Conservation (phyloP, 1,140 invertebrate genomes). For the Sarcophaga bullata region DNA sequence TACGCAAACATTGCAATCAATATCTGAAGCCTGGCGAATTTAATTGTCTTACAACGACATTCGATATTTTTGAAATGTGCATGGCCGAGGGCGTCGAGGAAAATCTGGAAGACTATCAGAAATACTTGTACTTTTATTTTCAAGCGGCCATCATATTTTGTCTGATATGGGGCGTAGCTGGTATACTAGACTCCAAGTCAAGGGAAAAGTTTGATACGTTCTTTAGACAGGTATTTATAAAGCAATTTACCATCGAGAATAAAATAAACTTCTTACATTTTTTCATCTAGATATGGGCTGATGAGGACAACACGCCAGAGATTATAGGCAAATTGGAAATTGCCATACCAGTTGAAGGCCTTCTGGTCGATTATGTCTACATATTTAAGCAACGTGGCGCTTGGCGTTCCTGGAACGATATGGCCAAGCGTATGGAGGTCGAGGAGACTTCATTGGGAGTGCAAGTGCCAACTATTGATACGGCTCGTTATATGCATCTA, state of each 20-base stretch:
- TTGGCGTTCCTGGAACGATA: constrained; percentile 81
- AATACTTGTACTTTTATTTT: constrained; percentile 75
- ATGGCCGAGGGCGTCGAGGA: constrained; percentile 77
- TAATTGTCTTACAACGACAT: constrained; percentile 76
- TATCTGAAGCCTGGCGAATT: constrained; percentile 79
- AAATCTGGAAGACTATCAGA: constrained; percentile 72
- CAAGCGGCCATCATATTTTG: constrained; percentile 82
- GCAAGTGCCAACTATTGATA: constrained; percentile 83
- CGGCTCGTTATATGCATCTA: constrained; percentile 79
- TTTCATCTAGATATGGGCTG: constrained; percentile 43
- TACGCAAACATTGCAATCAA: constrained; percentile 74
- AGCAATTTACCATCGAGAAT: neutral
- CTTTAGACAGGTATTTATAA: constrained; percentile 61
- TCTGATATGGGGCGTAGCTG: constrained; percentile 85
- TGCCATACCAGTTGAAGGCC: constrained; percentile 77
- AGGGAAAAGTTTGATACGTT: constrained; percentile 80
- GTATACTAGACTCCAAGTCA: constrained; percentile 78
- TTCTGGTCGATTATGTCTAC: constrained; percentile 85
- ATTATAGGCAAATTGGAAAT: constrained; percentile 76
- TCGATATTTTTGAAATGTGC: constrained; percentile 80
- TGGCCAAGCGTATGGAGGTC: constrained; percentile 66
- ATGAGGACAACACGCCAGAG: constrained; percentile 73
- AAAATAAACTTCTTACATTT: neutral
- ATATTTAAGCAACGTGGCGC: constrained; percentile 77
- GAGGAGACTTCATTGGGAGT: constrained; percentile 60